Evolutionary conservation across 2,888 invertebrate genomes (phyloP).

Genomic region (Phymatocera aterrima): DNA sequence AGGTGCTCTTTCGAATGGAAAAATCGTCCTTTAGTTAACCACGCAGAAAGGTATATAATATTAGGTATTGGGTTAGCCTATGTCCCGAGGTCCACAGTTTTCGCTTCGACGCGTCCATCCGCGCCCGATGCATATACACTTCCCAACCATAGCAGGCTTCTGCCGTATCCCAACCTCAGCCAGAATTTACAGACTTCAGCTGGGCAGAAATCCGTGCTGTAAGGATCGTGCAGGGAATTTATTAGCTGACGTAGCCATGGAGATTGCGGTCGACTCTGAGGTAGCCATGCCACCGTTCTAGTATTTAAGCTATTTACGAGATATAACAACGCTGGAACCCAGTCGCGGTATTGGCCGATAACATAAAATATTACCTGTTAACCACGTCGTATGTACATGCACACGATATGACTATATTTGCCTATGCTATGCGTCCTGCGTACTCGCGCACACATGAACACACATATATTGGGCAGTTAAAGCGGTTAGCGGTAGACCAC

Average conservation of each 20-base stretch:
- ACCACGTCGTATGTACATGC: slow-evolving; percentile 1
- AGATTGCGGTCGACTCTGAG: slow-evolving; percentile 29
- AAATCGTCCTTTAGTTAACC: slow-evolving; percentile 34
- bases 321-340: slow-evolving; percentile 20
- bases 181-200: slow-evolving; percentile 22
- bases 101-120: slow-evolving; percentile 7
- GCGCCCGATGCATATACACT: slow-evolving; percentile 22
- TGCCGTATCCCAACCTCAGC: neutral
- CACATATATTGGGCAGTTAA: too few species aligned
- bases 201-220: slow-evolving; percentile 17
- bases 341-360: slow-evolving; percentile 28
- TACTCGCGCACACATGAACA: slow-evolving; percentile 3
- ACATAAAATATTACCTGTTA: slow-evolving; percentile 32
- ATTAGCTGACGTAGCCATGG: slow-evolving; percentile 28
- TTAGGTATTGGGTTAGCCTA: slow-evolving; percentile 31
- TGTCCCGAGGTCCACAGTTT: slow-evolving; percentile 38
- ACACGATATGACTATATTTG: slow-evolving; percentile 4
- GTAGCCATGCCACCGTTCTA: slow-evolving; percentile 18
- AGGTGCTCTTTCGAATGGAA: slow-evolving; percentile 33
- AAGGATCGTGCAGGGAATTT: slow-evolving; percentile 11
- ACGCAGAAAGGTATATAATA: slow-evolving; percentile 8
- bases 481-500: slow-evolving; percentile 25
- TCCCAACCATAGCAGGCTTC: slow-evolving; percentile 1
- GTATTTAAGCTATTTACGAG: slow-evolving; percentile 46
- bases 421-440: neutral